phyloP scores from a whole-genome alignment of 2,797 vertebrate species.

The Balearica regulorum region DNA sequence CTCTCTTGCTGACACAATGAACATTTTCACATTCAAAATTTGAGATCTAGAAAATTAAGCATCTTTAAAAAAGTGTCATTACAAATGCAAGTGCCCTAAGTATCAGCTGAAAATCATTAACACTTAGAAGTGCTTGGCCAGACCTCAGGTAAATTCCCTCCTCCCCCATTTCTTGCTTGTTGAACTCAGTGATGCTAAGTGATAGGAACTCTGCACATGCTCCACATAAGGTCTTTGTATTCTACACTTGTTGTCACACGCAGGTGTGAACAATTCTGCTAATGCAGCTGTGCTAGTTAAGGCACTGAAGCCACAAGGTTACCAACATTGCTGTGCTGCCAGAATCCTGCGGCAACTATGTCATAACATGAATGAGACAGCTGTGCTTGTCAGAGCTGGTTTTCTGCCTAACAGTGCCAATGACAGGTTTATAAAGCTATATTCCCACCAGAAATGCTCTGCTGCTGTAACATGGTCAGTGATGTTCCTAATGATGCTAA shows the following conservation, averaged over 20 bases:
- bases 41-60: background rate
- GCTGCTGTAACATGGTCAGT: background rate
- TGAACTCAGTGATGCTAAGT: background rate
- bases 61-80: background rate
- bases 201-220: background rate
- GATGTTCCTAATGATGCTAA: constrained; percentile 27
- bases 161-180: background rate
- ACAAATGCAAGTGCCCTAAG: background rate
- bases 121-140: background rate
- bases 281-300: background rate
- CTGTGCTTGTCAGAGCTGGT: background rate
- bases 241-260: background rate
- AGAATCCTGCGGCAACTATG: background rate
- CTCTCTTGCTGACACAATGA: background rate
- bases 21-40: background rate
- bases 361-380: background rate
- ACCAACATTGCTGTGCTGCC: background rate
- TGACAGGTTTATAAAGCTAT: background rate
- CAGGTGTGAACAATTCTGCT: background rate
- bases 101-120: background rate
- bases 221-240: background rate
- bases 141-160: background rate
- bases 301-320: background rate
- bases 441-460: background rate
- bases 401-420: background rate